Evolutionary conservation across 2,797 vertebrate genomes (phyloP), one percentile per base, ranked within the genome.

Genomic region (Ceryle rudis): DNA sequence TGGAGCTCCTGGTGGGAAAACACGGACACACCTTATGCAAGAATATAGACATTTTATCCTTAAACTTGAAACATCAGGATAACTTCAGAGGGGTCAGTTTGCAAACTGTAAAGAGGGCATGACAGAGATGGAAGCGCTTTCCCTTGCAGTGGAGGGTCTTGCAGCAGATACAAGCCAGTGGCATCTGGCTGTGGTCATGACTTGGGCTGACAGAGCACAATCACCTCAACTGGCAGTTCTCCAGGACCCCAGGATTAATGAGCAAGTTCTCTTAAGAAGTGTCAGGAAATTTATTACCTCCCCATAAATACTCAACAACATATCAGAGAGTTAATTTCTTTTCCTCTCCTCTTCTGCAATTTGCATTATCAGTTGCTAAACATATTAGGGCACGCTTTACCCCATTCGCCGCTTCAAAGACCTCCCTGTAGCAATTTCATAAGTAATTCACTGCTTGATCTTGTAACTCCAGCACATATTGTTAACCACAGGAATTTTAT

Each of bases 271-370:
- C 35, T 22, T 20, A 77, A 46, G 74, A 75, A 61, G 64, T 35
- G 64, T 49, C 69, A 60, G 41, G 22, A 78, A 90, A 86, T 54
- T 70, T 71, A 71, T 86, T 78, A 88, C 44, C 29, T 72, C 57
- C 64, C 18, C 46, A 51, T 89, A 93, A 92, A 91, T 79, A 61
- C 88, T 82, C 75, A 57, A 57, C 49, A 81, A 52, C 37, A 20
- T 74, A 92, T 89, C 84, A 84, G 80, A 61, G 75, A 81, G 57
- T 90, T 92, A 86, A 90, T 92, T 93, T 90, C 69, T 89, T 93
- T 92, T 65, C 81, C n/a, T 72, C 41, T 81, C 42, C 71, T 73
- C 88, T 47, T 58, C 51, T 51, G 35, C 55, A 69, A 62, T 87
- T 85, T 90, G 55, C 81, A 87, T 93, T 94, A 81, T 55, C 57